Base-by-base conservation (phyloP, 2,797 vertebrate species). In the Yasuhikotakia modesta region DNA sequence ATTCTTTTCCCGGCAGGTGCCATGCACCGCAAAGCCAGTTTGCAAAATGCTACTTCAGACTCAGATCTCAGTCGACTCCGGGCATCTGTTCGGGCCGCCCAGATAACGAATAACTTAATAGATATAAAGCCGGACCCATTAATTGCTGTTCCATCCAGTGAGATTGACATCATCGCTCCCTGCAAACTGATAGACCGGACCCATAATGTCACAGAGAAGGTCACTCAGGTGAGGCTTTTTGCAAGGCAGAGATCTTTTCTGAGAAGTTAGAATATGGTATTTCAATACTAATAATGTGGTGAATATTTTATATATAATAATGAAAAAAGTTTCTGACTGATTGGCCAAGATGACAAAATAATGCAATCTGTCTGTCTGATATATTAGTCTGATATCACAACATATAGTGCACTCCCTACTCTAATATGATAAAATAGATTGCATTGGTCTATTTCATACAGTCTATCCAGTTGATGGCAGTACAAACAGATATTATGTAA, bases 201-300 rank as follows among this genome's bases (percentile, higher is more conserved):
- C 0, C 96, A 97, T 88, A 95, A 96, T 0, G 96, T 97, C 82
- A 97, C 96, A 0, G 96, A 97, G 88, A 97, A 94, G 84, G 94
- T 97, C 83, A 97, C 96, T 1, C 95, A 97, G 94, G 95, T 96
- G 81, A 79, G 86, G 69, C 22, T 30, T 10, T 27, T 27, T 27
- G 27, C 27, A 27, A 4, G 27, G 27, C 4, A 4, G 4, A 35
- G 32, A 3, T 35, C 32, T 4, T 7, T 35, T 35, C 32, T 35
- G 32, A 35, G 32, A 35, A 35, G 32, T 27, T 27, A 27, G 2
- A 27, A 27, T 27, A 27, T n/a, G n/a, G 27, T 2, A 27, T 27
- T 27, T 27, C 27, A 27, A 27, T 27, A 27, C 27, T 27, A 4
- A 27, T 27, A 2, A 27, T 27, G 27, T 27, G 27, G 4, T 4